Percentiles rank a stretch among this genome's conserved stretches.
phyloP scores from a whole-genome alignment of 2,113 vertebrate genomes.

The Arothron firmamentum region DNA sequence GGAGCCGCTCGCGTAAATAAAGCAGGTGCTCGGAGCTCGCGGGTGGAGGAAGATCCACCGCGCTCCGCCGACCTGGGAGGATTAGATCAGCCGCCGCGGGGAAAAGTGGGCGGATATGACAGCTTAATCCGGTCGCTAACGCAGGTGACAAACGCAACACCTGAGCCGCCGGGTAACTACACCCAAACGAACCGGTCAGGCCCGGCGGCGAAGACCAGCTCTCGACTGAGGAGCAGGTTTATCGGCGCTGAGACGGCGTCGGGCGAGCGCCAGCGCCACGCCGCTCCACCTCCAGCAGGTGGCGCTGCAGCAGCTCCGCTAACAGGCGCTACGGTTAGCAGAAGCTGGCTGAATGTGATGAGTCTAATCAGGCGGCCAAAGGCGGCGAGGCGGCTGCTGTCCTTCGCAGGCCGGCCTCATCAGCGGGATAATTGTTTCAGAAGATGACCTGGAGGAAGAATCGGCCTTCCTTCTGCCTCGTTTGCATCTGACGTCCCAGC shows the following conservation, averaged over 20 bases:
- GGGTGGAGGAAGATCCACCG: conserved; percentile 19
- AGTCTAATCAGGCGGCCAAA: too few relatives aligned
- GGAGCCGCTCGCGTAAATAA: conserved; percentile 54
- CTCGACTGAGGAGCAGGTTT: conserved; percentile 51
- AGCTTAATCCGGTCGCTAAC: conserved; percentile 64
- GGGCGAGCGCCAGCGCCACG: too few relatives aligned
- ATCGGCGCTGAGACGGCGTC: too few relatives aligned
- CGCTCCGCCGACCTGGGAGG: conserved; percentile 15
- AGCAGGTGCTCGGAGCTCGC: conserved; percentile 10
- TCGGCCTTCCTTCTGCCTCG: conserved; percentile 24
- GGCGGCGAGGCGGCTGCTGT: too few relatives aligned
- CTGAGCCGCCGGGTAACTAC: conserved; percentile 66
- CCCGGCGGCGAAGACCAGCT: conserved; percentile 42
- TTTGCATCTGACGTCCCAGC: conserved; percentile 18
- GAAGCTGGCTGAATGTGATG: too few relatives aligned
- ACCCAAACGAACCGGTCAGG: conserved; percentile 68
- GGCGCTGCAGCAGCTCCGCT: too few relatives aligned
- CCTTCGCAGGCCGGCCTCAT: too few relatives aligned
- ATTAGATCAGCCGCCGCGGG: conserved; percentile 49
- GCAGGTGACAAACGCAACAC: conserved; percentile 60
- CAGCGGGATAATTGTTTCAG: conserved; percentile 59
- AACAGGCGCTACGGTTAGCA: too few relatives aligned
- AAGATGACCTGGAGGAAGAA: conserved; percentile 56
- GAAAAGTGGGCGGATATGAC: conserved; percentile 47
- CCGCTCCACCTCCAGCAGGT: too few relatives aligned